These are phyloP conservation scores for Bimastos eiseni DNA, from an alignment of 2,888 invertebrate species.

Conservation along the genomic window DNA sequence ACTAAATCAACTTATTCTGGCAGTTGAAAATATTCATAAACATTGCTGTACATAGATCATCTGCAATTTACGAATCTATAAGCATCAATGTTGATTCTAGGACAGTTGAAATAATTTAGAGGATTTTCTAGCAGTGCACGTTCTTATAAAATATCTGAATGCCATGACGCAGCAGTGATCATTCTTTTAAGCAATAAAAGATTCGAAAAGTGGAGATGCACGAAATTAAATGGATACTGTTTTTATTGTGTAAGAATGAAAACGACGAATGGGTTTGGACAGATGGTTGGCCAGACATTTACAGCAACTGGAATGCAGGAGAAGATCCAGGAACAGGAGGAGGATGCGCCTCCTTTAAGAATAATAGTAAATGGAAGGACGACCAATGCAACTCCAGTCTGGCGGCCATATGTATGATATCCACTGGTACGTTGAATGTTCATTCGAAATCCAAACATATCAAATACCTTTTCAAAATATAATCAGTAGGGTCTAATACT, in stretches of 20 bases:
- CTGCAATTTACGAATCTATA: too few species aligned
- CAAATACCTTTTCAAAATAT: not conserved
- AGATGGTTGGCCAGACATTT: conserved; percentile 30
- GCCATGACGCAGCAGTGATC: too few species aligned
- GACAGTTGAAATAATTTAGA: too few species aligned
- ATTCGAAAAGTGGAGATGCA: too few species aligned
- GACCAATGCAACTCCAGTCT: not conserved
- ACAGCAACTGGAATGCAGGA: conserved; percentile 28
- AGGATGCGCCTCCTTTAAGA: conserved; percentile 10
- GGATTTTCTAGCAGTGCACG: too few species aligned
- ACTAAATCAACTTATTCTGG: too few species aligned
- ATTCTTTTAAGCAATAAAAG: too few species aligned
- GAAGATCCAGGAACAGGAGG: conserved; percentile 22
- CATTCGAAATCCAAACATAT: not conserved
- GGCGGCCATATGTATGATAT: conserved; percentile 8
- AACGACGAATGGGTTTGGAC: conserved; percentile 28
- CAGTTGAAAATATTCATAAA: too few species aligned
- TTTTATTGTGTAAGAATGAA: not conserved
- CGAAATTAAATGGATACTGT: not conserved
- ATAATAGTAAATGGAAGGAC: conserved; percentile 16
- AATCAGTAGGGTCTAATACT: not conserved
- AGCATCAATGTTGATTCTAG: too few species aligned
- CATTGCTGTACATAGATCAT: too few species aligned
- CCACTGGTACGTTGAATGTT: conserved; percentile 18
- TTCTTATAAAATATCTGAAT: too few species aligned